phyloP scores from a whole-genome alignment of 2,797 vertebrate genomes.

The Amphiprion clarkii region DNA sequence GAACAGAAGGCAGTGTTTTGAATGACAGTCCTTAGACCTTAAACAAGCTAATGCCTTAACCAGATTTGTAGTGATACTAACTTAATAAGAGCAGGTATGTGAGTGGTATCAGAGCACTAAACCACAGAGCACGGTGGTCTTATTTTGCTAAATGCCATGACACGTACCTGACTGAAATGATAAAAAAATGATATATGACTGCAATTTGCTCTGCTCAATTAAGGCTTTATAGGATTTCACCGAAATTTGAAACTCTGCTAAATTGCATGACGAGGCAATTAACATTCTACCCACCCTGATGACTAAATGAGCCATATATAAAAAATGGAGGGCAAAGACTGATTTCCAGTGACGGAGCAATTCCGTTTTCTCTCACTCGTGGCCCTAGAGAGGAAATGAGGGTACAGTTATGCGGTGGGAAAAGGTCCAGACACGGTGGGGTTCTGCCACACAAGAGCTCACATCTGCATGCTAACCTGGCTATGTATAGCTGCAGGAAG shows the following conservation, averaged over 20 bases:
- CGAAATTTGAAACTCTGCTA: conserved; percentile 68
- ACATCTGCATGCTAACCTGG: conserved; percentile 45
- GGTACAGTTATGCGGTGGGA: conserved; percentile 60
- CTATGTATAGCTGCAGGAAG: neutral
- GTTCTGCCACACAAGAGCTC: conserved; percentile 53
- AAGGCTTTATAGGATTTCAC: conserved; percentile 48
- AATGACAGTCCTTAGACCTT: conserved; percentile 63
- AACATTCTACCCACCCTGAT: conserved; percentile 56
- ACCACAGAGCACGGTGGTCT: conserved; percentile 42
- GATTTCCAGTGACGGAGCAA: conserved; percentile 59
- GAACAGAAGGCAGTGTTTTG: conserved; percentile 41
- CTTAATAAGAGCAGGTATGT: conserved; percentile 71
- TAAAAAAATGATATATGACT: conserved; percentile 65
- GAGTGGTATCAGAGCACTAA: conserved; percentile 21
- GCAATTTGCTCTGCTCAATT: conserved; percentile 69
- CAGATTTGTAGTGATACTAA: conserved; percentile 60
- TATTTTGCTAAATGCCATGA: conserved; percentile 44
- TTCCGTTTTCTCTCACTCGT: conserved; percentile 48
- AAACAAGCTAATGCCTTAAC: conserved; percentile 73
- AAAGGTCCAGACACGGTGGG: conserved; percentile 39
- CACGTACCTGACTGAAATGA: conserved; percentile 59
- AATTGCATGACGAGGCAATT: conserved; percentile 59
- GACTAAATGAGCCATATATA: conserved; percentile 74
- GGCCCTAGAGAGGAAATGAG: conserved; percentile 73
- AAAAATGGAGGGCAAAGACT: conserved; percentile 52